Evolutionary conservation across 1,140 invertebrate genomes (phyloP).

Genomic region (Leptoteleia sp.): DNA sequence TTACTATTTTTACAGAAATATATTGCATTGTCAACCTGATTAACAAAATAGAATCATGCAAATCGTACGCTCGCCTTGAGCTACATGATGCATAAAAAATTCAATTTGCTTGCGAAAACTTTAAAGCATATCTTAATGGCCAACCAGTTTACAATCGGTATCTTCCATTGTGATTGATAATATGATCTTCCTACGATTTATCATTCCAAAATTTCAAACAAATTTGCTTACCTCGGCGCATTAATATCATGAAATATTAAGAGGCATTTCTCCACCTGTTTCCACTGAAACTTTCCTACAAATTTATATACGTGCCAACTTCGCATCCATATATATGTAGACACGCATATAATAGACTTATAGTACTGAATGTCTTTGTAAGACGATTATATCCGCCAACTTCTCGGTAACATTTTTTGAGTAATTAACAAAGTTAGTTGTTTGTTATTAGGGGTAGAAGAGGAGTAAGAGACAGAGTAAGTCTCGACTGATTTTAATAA

Average conservation of each 20-base stretch:
- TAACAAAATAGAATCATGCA: conserved; percentile 10
- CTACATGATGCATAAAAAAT: conserved; percentile 16
- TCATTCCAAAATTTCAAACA: conserved; percentile 12
- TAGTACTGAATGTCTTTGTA: conserved; percentile 28
- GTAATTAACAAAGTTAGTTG: too few species aligned
- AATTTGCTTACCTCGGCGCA: conserved; percentile 18
- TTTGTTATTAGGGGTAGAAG: too few species aligned
- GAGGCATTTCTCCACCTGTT: conserved; percentile 3
- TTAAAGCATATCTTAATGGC: conserved; percentile 8
- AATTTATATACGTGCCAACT: conserved; percentile 48
- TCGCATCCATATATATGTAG: too few species aligned
- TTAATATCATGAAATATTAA: conserved; percentile 11
- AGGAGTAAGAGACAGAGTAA: too few species aligned
- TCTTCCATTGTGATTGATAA: conserved; percentile 8
- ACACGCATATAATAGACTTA: too few species aligned
- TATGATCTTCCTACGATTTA: conserved; percentile 5
- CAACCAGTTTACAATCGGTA: background rate
- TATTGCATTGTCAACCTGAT: background rate
- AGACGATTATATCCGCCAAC: too few species aligned
- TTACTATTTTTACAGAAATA: too few species aligned
- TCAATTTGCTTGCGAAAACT: conserved; percentile 17
- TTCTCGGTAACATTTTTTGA: too few species aligned
- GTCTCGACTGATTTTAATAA: too few species aligned
- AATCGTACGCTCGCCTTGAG: conserved; percentile 21
- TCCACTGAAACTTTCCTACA: conserved; percentile 35